Evolutionary conservation across 2,888 invertebrate genomes (phyloP).

Genomic region (Podotricha telesiphe): DNA sequence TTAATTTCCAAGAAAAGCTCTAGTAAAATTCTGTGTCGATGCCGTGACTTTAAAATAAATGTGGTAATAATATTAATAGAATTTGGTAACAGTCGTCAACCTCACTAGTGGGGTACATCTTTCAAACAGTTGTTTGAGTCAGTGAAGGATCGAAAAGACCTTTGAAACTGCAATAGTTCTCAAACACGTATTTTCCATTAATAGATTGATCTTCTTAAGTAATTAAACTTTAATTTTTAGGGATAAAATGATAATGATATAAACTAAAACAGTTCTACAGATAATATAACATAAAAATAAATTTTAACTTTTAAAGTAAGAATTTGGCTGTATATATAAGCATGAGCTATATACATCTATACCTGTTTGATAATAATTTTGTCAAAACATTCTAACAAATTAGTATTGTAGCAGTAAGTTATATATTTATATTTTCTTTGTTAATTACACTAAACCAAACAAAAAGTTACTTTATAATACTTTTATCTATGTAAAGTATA

Average conservation of each 20-base stretch:
- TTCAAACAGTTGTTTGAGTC: neutral
- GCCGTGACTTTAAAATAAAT: neutral
- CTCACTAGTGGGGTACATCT: neutral
- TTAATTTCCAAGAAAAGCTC: neutral
- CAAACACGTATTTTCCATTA: conserved; percentile 4
- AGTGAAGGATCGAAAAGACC: conserved; percentile 3
- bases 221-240: neutral
- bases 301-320: too few species aligned
- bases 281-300: too few species aligned
- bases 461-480: neutral
- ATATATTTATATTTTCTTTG: neutral
- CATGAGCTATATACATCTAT: too few species aligned
- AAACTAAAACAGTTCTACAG: too few species aligned
- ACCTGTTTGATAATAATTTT: too few species aligned
- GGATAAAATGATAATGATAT: too few species aligned
- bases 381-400: too few species aligned
- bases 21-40: neutral
- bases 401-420: too few species aligned
- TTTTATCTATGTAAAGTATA: too few species aligned
- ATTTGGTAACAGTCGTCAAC: neutral
- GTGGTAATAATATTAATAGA: neutral
- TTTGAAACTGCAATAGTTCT: conserved; percentile 1
- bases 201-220: conserved; percentile 2
- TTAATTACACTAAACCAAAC: neutral
- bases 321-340: too few species aligned